Conservation (phyloP, 2,113 vertebrate species). For the Zingel zingel region DNA sequence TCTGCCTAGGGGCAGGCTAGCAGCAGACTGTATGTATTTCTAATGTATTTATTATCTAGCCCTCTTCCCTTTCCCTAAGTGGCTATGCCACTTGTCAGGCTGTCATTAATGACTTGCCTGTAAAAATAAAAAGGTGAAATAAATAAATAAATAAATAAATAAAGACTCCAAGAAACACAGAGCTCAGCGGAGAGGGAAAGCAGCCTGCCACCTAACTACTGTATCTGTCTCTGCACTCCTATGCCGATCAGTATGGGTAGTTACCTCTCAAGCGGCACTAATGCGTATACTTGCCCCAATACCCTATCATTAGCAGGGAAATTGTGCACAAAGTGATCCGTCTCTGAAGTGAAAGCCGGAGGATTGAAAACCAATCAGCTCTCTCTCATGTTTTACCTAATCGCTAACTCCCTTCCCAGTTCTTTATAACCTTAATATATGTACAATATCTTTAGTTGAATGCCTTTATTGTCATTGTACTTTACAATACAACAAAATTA, state of each 20-base stretch:
- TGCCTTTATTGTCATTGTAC: too few relatives aligned
- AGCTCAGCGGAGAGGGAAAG: slow-evolving; percentile 27
- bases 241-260: slow-evolving; percentile 49
- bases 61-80: too few relatives aligned
- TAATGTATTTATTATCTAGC: too few relatives aligned
- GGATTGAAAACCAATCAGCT: slow-evolving; percentile 51
- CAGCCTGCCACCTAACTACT: slow-evolving; percentile 34
- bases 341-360: slow-evolving; percentile 45
- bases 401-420: background rate
- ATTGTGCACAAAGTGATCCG: slow-evolving; percentile 69
- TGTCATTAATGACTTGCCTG: too few relatives aligned
- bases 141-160: too few relatives aligned
- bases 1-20: slow-evolving; percentile 40
- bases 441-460: background rate
- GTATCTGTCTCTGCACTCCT: slow-evolving; percentile 40
- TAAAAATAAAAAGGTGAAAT: too few relatives aligned
- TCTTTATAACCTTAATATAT: background rate
- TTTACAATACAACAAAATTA: too few relatives aligned
- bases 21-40: slow-evolving; percentile 20
- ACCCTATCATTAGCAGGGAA: slow-evolving; percentile 66
- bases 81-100: too few relatives aligned
- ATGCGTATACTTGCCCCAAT: slow-evolving; percentile 47
- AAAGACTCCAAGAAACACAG: slow-evolving; percentile 10
- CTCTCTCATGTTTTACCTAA: background rate
- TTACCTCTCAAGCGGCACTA: slow-evolving; percentile 50